phyloP scores from a whole-genome alignment of 1,140 invertebrate genomes.

The Mycetomoellerius zeteki region DNA sequence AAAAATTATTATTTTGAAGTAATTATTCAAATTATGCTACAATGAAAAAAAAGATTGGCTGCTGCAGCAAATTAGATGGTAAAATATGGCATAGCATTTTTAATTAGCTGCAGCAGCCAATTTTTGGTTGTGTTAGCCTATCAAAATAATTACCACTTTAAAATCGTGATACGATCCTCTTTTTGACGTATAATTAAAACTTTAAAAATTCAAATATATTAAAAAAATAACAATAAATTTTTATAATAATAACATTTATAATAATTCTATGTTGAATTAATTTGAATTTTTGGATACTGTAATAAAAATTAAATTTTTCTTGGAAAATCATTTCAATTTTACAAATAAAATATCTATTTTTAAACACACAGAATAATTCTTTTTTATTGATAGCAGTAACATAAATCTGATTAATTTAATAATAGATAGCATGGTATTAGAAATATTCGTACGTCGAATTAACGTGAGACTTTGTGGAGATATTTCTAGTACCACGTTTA shows the following conservation, averaged over 20 bases:
- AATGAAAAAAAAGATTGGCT: too few relatives aligned
- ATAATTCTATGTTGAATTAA: not conserved
- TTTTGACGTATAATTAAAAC: slow-evolving; percentile 6
- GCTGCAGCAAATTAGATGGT: too few relatives aligned
- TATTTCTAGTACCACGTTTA: not conserved
- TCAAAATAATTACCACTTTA: slow-evolving; percentile 5
- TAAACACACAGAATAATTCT: not conserved
- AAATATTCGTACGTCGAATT: not conserved
- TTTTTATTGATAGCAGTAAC: not conserved
- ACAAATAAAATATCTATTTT: not conserved
- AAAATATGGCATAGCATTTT: too few relatives aligned
- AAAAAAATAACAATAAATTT: not conserved
- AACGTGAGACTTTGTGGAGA: not conserved
- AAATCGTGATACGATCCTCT: not conserved
- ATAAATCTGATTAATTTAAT: not conserved
- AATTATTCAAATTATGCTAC: not conserved
- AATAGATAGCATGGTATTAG: not conserved
- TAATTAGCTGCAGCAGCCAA: too few relatives aligned
- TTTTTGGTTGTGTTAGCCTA: too few relatives aligned
- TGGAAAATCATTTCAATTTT: not conserved
- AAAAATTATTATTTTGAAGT: not conserved
- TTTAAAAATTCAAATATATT: not conserved
- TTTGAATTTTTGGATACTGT: not conserved
- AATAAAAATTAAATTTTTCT: not conserved
- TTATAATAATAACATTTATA: not conserved